Base-by-base conservation (phyloP, 2,797 vertebrate genomes). In the Anomalospiza imberbis region DNA sequence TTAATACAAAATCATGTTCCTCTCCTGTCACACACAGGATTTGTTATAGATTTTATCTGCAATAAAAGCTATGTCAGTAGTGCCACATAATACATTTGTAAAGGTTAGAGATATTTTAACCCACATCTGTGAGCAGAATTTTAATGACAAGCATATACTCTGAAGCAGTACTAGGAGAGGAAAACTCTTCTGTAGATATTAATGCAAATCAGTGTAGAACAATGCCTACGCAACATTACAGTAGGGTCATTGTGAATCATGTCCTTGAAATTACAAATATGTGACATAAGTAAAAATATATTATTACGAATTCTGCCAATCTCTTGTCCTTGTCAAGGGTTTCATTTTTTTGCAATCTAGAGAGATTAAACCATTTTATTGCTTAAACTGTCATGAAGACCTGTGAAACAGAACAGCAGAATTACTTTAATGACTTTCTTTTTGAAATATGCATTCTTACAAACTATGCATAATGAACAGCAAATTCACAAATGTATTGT, bases 71-170 rank as follows among this genome's bases (percentile, higher is more conserved):
- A 96, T 97, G 97, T 97, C 96, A 97, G 75, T 95, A 89, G 93
- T 97, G 91, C 90, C 96, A 97, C 94, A 97, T 95, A 97, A 97
- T 95, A 97, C 96, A 97, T 98, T 97, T 97, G 95, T 97, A 98
- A 97, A 98, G 97, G 97, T 97, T 97, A 98, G 92, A 93, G 93
- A 97, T 97, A 96, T 96, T 98, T 98, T 98, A 97, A 97, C 96
- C 96, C 92, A 95, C 75, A 83, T 97, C 93, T 97, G 96, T 97
- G 97, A 97, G 81, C 88, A 93, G 97, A 98, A 97, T 98, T 95
- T 95, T 93, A 98, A 98, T 96, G 93, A 63, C 81, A 93, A 97
- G 68, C 71, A 65, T 95, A 62, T 84, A 72, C 88, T 95, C 93
- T 96, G 94, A 96, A 97, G 92, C 71, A 75, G 76, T 88, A 89